Evolutionary conservation across 2,888 invertebrate genomes (phyloP), one percentile per base, ranked within the genome.

Genomic region (Trichopria drosophilae): DNA sequence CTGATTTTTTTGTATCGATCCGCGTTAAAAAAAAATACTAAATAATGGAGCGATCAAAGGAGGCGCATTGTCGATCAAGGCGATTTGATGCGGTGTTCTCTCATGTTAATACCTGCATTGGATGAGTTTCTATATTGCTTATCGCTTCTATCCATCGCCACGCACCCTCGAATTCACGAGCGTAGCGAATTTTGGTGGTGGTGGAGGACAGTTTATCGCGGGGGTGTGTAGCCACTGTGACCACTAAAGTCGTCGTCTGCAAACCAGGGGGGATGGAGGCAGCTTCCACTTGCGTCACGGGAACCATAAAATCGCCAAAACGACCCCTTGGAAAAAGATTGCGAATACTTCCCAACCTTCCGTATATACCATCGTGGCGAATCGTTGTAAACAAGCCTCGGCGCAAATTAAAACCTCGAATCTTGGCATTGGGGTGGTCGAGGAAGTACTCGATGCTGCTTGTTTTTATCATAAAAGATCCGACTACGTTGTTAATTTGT

Each of bases 181-280:
- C 69, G 69, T 73, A 60, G 64, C 69, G 71, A 73, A 73, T 73
- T 65, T 65, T 58, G 59, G 62, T 60, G 61, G 63, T 64, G 59
- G 57, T 58, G 61, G 64, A 60, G 2, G n/a, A n/a, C n/a, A 68
- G 65, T 70, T 71, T 69, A 71, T 71, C 69, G 68, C 63, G 68
- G 69, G 72, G 70, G 72, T 69, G 71, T 67, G 67, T 68, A 70
- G 65, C 67, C 69, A 70, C 68, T 71, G 73, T 70, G 67, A 71
- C 71, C 69, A 65, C 69, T 68, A 67, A 69, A 69, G 66, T 60
- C 65, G 57, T 61, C 58, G 62, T 56, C 56, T 56, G 58, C 61
- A 51, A 51, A 49, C 45, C 45, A 29, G 41, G 15, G 35, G 37
- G 23, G 15, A 45, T 18, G 37, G 26, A 50, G 53, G 54, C 45